phyloP scores from a whole-genome alignment of 2,888 invertebrate genomes.

The Tipula vernalis region DNA sequence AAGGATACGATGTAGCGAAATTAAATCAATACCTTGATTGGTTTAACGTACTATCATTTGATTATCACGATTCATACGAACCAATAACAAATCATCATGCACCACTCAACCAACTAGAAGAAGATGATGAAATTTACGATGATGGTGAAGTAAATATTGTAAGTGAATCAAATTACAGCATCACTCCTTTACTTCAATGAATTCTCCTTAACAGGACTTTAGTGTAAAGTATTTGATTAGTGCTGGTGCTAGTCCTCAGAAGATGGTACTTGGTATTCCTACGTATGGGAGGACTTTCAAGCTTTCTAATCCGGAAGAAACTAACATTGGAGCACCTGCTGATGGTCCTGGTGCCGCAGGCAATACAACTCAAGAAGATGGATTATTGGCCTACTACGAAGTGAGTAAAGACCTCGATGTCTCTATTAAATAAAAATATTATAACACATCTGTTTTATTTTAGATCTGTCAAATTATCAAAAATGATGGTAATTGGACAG shows the following conservation, averaged over 20 bases:
- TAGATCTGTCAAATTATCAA: slow-evolving; percentile 77
- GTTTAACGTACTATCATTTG: no score
- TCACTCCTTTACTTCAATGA: no score
- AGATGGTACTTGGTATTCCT: slow-evolving; percentile 75
- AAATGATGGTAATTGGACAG: slow-evolving; percentile 62
- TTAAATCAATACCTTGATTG: no score
- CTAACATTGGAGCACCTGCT: slow-evolving; percentile 72
- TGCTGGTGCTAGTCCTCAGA: slow-evolving; percentile 64
- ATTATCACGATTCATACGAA: no score
- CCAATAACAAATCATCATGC: no score
- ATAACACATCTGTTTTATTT: slow-evolving; percentile 15
- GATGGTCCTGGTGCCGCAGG: slow-evolving; percentile 86
- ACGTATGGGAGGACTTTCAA: slow-evolving; percentile 86
- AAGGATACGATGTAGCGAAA: no score
- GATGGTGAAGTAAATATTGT: no score
- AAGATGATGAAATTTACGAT: no score
- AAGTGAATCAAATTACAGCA: no score
- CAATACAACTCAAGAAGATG: no score
- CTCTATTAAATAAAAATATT: background rate
- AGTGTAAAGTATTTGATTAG: slow-evolving; percentile 71
- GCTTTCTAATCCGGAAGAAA: slow-evolving; percentile 70
- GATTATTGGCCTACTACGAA: slow-evolving; percentile 88
- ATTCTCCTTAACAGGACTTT: slow-evolving; percentile 64
- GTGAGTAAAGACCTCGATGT: slow-evolving; percentile 35
- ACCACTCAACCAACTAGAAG: no score